Conservation (phyloP, 1,140 invertebrate species). For the Calycopis cecrops region DNA sequence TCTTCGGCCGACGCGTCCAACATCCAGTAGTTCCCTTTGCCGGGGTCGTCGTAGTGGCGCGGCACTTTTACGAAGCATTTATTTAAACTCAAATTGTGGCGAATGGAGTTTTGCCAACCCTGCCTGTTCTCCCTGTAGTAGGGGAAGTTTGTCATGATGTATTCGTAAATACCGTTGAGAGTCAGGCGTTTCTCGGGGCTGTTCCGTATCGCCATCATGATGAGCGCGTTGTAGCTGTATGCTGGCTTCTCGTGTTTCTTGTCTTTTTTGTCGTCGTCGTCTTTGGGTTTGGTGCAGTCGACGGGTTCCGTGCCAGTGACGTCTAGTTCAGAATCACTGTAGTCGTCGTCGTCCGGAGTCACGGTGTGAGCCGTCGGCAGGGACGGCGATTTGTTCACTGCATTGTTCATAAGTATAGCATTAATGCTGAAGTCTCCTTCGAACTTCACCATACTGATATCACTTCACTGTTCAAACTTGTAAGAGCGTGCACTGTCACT, state of each 20-base stretch:
- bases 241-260: conserved; percentile 93
- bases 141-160: conserved; percentile 98
- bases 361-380: conserved; percentile 51
- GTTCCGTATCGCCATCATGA: conserved; percentile 99
- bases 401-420: conserved; percentile 63
- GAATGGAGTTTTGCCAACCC: conserved; percentile 99
- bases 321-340: conserved; percentile 81
- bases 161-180: conserved; percentile 99
- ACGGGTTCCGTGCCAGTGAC: conserved; percentile 85
- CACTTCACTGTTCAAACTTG: conserved; percentile 42
- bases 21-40: conserved; percentile 98
- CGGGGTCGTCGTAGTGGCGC: conserved; percentile 94
- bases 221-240: conserved; percentile 99
- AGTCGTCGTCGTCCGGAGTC: conserved; percentile 53
- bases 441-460: conserved; percentile 64
- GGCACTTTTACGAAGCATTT: conserved; percentile 99
- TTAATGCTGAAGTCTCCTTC: conserved; percentile 72
- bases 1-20: conserved; percentile 95
- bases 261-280: conserved; percentile 69
- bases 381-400: conserved; percentile 44
- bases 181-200: conserved; percentile 96
- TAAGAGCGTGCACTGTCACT: conserved; percentile 42
- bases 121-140: conserved; percentile 99
- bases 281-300: conserved; percentile 77
- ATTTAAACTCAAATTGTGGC: conserved; percentile 98